Conservation (phyloP, 1,140 invertebrate genomes). For the Pteromalus puparum region DNA sequence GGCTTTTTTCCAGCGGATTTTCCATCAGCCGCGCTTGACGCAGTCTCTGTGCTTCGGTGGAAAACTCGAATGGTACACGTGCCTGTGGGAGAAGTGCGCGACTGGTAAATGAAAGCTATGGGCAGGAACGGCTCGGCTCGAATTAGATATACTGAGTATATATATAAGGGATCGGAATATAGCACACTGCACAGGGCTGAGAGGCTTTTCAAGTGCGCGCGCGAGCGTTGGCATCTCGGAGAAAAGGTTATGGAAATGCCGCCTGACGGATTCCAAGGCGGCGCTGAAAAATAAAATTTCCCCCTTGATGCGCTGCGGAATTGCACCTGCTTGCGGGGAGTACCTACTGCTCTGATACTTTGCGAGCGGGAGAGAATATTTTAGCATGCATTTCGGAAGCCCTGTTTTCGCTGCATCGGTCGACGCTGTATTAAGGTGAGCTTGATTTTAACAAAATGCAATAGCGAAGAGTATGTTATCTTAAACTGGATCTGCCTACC, state of each 20-base stretch:
- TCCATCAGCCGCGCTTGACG: not conserved
- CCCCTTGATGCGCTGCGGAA: not conserved
- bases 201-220: not conserved
- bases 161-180: not conserved
- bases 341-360: too few species aligned
- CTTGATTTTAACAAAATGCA: not conserved
- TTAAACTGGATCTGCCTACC: too few species aligned
- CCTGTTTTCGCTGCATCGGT: too few species aligned
- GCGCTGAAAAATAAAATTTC: slow-evolving; percentile 37
- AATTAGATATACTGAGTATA: slow-evolving; percentile 8
- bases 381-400: slow-evolving; percentile 1
- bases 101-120: not conserved
- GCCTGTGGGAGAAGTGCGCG: not conserved
- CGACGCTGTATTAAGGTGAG: not conserved
- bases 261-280: slow-evolving; percentile 2
- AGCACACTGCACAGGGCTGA: not conserved
- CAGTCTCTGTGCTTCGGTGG: not conserved
- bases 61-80: not conserved
- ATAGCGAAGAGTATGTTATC: not conserved
- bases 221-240: slow-evolving; percentile 17
- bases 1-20: not conserved
- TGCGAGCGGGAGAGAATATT: not conserved
- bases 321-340: not conserved
- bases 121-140: not conserved
- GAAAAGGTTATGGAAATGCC: slow-evolving; percentile 37